Evolutionary conservation across 1,140 invertebrate species (phyloP), one percentile per base, ranked within the genome.

Genomic region (Goniozus legneri): DNA sequence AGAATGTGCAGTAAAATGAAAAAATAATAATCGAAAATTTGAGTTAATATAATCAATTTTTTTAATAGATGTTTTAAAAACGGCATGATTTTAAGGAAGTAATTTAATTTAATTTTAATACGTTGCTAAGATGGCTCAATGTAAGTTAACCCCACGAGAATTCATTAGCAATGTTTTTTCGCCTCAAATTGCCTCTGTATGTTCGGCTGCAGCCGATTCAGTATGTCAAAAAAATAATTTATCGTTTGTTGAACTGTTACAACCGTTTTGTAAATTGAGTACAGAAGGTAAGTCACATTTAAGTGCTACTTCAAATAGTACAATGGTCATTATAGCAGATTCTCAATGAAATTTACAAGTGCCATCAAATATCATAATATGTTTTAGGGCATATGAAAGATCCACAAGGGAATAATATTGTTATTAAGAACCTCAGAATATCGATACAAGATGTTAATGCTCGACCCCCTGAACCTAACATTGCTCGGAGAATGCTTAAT

Each of bases 191-290:
- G 93, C 90, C 35, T 87, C 92, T 19, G 75, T 95, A 42, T 87
- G 85, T 63, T 93, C 89, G 62, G 75, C 80, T 21, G 81, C 84
- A 66, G 93, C 89, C 6, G 90, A 96, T 61, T 79, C 82, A 49
- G 77, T 89, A 34, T 93, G 92, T 65, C 83, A 86, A 49, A 93
- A 92, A 67, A 97, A 96, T 73, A 94, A 95, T 77, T 76, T 97
- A 33, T 84, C 85, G 15, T 94, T 97, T 66, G 84, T 88, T 37
- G 90, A 97, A 77, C 69, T 97, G 37, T 76, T 97, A 21, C 92
- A 94, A 68, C 94, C 94, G 3, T 97, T 97, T 75, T 86, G 85
- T 60, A 82, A 84, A 59, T 67, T 92, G 33, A 85, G 80, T 54
- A 81, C 80, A 47, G 89, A 92, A 82, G 85, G 89, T 91, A 76